Evolutionary conservation across 1,140 invertebrate genomes (phyloP).

Genomic region (Ephestia elutella): DNA sequence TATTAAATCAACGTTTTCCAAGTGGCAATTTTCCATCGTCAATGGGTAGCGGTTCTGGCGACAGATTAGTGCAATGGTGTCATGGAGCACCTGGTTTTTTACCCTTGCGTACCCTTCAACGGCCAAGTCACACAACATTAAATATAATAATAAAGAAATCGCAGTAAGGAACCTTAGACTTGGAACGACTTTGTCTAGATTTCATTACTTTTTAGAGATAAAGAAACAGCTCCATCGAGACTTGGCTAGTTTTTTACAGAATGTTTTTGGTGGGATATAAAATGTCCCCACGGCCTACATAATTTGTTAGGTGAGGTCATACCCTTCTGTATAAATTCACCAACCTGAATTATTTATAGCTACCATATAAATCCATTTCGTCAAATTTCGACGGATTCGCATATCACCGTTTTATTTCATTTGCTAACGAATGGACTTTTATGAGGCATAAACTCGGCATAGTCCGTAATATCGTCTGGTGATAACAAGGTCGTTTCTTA

Average conservation of each 20-base stretch:
- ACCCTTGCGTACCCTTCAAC: no score
- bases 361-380: slow-evolving; percentile 7
- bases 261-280: not conserved
- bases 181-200: no score
- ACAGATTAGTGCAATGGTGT: no score
- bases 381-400: slow-evolving; percentile 18
- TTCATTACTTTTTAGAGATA: no score
- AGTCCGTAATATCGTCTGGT: slow-evolving; percentile 25
- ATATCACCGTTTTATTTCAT: slow-evolving; percentile 25
- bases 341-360: slow-evolving; percentile 5
- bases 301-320: slow-evolving; percentile 4
- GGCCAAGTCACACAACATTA: no score
- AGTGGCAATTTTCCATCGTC: no score
- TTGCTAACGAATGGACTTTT: slow-evolving; percentile 28
- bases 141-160: no score
- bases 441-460: slow-evolving; percentile 23
- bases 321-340: not conserved
- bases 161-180: no score
- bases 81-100: no score
- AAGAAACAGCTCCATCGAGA: no score
- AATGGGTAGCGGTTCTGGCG: no score
- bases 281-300: not conserved
- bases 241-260: not conserved
- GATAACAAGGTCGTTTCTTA: slow-evolving; percentile 29
- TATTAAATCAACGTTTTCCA: no score